These are phyloP conservation scores for Lacerta agilis DNA, from an alignment of 2,797 vertebrate species.

Conservation along the genomic window DNA sequence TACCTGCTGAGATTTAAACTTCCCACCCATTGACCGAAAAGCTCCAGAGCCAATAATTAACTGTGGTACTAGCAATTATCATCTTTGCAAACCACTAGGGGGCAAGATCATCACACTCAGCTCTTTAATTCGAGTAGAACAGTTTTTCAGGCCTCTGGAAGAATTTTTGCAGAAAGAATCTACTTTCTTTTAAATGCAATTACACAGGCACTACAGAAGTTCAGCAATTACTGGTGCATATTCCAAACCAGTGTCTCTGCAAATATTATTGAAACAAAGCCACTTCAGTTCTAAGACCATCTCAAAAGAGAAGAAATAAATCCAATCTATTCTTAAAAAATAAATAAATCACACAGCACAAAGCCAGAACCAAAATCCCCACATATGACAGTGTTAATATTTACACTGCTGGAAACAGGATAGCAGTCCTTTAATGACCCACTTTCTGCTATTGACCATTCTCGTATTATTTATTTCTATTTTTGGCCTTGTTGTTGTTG, in stretches of 20 bases:
- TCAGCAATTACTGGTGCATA: background rate
- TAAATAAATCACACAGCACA: background rate
- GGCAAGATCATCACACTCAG: conserved; percentile 14
- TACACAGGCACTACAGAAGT: background rate
- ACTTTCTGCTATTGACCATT: background rate
- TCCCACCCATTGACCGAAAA: conserved; percentile 35
- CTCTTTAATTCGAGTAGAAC: conserved; percentile 34
- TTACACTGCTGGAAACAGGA: background rate
- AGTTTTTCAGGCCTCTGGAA: conserved; percentile 12
- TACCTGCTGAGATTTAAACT: conserved; percentile 29
- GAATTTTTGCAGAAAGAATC: background rate
- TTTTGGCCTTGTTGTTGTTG: too few relatives aligned
- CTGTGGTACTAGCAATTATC: background rate
- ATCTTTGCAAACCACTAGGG: conserved; percentile 19
- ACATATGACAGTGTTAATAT: background rate
- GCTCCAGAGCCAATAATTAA: conserved; percentile 26
- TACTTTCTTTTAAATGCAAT: conserved; percentile 27
- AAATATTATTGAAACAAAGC: background rate
- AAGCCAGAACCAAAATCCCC: background rate
- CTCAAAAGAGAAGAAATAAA: background rate
- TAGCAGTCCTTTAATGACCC: background rate
- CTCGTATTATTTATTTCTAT: background rate
- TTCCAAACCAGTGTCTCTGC: background rate
- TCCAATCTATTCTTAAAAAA: background rate
- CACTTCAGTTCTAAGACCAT: background rate